phyloP scores from a whole-genome alignment of 2,888 invertebrate genomes.

The Oligia strigilis region DNA sequence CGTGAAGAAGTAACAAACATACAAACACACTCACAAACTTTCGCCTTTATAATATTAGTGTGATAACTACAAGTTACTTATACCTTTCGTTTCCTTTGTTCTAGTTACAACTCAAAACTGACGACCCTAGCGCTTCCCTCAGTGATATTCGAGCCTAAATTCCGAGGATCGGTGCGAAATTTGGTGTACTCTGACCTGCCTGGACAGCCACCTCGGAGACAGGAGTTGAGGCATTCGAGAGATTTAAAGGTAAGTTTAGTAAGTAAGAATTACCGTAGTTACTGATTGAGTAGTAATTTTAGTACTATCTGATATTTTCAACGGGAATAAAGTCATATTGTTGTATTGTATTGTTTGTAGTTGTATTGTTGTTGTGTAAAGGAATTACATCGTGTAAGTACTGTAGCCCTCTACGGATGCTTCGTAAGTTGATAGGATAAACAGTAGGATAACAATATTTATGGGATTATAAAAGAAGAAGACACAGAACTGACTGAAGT shows the following conservation, averaged over 20 bases:
- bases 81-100: constrained; percentile 62
- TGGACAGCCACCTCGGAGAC: constrained; percentile 94
- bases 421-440: not conserved
- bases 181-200: constrained; percentile 97
- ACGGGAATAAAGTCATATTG: not conserved
- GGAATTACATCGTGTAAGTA: not conserved
- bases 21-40: no score
- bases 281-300: not conserved
- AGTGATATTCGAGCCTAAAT: constrained; percentile 97
- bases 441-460: no score
- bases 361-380: not conserved
- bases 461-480: no score
- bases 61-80: not conserved
- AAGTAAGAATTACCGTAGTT: not conserved
- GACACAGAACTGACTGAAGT: no score
- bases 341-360: no score
- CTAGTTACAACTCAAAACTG: constrained; percentile 95
- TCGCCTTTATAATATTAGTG: no score
- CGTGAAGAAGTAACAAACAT: no score
- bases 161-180: constrained; percentile 97
- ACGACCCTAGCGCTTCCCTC: constrained; percentile 96
- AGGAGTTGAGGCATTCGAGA: constrained; percentile 95
- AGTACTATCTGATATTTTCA: not conserved
- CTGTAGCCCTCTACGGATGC: no score
- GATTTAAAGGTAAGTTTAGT: constrained; percentile 93